Base-by-base conservation (phyloP, 2,113 vertebrate species). In the Takifugu bimaculatus region DNA sequence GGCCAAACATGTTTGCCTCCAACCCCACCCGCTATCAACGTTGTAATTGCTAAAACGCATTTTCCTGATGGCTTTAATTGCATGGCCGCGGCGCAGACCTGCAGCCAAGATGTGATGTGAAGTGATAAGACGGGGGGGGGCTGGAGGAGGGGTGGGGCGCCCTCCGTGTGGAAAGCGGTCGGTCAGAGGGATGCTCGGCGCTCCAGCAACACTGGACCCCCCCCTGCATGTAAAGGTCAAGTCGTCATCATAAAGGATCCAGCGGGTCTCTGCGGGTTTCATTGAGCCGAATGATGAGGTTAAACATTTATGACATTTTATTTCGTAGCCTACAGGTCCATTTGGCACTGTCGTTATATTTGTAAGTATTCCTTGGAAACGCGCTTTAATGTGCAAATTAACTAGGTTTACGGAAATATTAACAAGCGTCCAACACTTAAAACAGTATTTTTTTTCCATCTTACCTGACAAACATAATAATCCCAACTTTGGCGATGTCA, bases 381-480 rank as follows among this genome's bases (percentile, higher is more conserved):
- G 29, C 29, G 5, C 29, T 32, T 11, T 1, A 39, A 10, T 39
- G 35, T 39, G 35, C 2, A 10, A 39, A 39, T 39, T 20, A 39
- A 39, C 7, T 39, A 39, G 6, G 2, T 11, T 20, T 20, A 20
- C 20, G 20, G 20, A 20, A 20, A 20, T 20, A 20, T 20, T 39
- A 39, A 39, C 35, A 39, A 6, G 35, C 1, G 35, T 10, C 35
- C 35, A 39, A 39, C 9, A 10, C 35, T 39, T 39, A 9, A 39
- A 39, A 39, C 35, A 6, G 7, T 4, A 2, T 39, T 39, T 11
- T 10, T 39, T 9, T 10, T 10, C 35, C n/a, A 25, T 60, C 79
- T 87, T 73, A 93, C 92, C 91, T 89, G 81, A 92, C 90, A 50
- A 92, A 93, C 82, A 92, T 88, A 52, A 93, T 93, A 50, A 93